Evolutionary conservation across 2,888 invertebrate species (phyloP), one percentile per base, ranked within the genome.

Genomic region (Metopia argyrocephala): DNA sequence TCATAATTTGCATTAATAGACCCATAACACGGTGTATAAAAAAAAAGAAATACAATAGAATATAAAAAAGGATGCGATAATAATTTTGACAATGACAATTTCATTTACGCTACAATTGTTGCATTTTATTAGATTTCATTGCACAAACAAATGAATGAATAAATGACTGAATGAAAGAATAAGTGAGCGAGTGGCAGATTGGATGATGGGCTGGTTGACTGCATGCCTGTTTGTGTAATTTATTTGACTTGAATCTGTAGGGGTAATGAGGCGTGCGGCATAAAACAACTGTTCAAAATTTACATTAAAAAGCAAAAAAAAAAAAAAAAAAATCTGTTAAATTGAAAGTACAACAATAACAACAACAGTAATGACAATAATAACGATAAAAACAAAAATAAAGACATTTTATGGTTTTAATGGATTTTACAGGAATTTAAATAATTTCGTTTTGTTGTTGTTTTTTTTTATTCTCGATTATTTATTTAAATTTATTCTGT

Each of bases 1-100:
- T 83, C 86, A 86, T 88, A 87, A 87, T 88, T 87, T 88, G 86
- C 88, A 87, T 87, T 87, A 87, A 88, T 86, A 86, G 86, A 86
- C 85, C 82, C 15, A 52, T 54, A 28, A 48, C 9, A 38, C 15
- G 38, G 38, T 15, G 15, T 38, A n/a, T 31, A 50, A 25, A 12
- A 46, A 18, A 12, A 3, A 54, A 18, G 46, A 65, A 56, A 6
- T 12, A 12, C 50, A 5, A 65, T 50, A 57, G 59, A 56, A 54
- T 23, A 20, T 50, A 61, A 45, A 38, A 27, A 61, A 54, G 57
- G 15, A 61, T 50, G 68, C 12, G 61, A 61, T 66, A 61, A 78
- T 78, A 62, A 69, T 66, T 73, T 69, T 48, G 52, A 73, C 68
- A 76, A 75, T 82, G 76, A 76, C 56, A 76, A 65, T 76, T 62